These are phyloP conservation scores for Valencia hispanica DNA, from an alignment of 2,797 vertebrate genomes.

Conservation along the genomic window DNA sequence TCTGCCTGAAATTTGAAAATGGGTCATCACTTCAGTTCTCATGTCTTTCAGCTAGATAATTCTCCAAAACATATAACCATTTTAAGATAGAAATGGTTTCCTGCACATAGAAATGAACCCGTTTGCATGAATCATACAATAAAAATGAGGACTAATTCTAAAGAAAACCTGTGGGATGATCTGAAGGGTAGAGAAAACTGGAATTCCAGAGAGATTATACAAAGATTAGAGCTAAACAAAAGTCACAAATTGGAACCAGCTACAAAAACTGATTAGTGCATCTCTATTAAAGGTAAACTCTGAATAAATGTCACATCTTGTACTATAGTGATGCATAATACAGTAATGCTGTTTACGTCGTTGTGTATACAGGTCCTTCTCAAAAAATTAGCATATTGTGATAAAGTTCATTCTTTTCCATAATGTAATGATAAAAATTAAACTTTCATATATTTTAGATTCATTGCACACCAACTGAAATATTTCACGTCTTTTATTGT, in stretches of 20 bases:
- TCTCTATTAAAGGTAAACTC: not conserved
- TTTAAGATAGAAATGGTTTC: not conserved
- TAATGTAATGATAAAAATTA: too few species aligned
- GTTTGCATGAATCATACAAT: not conserved
- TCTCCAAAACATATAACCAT: not conserved
- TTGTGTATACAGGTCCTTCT: too few species aligned
- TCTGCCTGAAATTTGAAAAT: too few species aligned
- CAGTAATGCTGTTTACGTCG: not conserved
- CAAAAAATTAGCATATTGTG: too few species aligned
- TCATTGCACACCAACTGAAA: too few species aligned
- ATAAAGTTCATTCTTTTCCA: too few species aligned
- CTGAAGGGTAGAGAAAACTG: not conserved
- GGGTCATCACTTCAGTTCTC: too few species aligned
- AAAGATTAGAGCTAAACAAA: not conserved
- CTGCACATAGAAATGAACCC: not conserved
- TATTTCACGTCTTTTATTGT: too few species aligned
- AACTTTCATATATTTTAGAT: too few species aligned
- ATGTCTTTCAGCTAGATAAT: not conserved
- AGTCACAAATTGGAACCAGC: not conserved
- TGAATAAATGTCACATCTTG: not conserved
- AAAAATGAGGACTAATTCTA: too few species aligned
- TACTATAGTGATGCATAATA: not conserved
- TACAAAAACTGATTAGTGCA: not conserved
- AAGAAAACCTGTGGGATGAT: not conserved
- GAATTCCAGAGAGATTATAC: not conserved